These are phyloP conservation scores for Planococcus citri DNA, from an alignment of 1,140 invertebrate species.

Conservation along the genomic window DNA sequence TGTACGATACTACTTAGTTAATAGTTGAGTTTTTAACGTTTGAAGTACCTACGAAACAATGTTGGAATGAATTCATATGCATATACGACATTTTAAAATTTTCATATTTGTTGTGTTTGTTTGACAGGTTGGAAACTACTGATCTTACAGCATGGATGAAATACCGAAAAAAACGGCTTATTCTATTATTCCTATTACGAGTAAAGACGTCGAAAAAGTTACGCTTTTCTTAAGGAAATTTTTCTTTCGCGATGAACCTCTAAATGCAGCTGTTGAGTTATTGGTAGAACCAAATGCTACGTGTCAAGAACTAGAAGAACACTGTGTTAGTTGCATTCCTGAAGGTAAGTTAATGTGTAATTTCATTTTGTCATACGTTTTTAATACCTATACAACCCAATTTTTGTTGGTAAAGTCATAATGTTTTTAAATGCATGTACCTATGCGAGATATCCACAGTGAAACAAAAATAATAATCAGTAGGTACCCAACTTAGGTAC, in stretches of 20 bases:
- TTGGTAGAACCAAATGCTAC: conserved; percentile 46
- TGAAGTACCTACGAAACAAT: too few species aligned
- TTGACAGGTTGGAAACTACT: background rate
- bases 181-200: conserved; percentile 29
- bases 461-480: too few species aligned
- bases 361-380: too few species aligned
- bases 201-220: conserved; percentile 38
- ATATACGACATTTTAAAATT: background rate
- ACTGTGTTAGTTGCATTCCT: conserved; percentile 41
- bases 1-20: too few species aligned
- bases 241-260: conserved; percentile 58
- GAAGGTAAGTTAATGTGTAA: conserved; percentile 32
- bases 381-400: too few species aligned
- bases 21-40: too few species aligned
- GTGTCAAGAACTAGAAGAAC: conserved; percentile 50
- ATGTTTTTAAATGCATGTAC: too few species aligned
- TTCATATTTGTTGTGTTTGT: background rate
- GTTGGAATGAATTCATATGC: background rate
- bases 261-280: conserved; percentile 47
- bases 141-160: background rate
- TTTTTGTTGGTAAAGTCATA: too few species aligned
- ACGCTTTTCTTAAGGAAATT: conserved; percentile 44
- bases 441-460: too few species aligned
- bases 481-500: too few species aligned
- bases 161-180: conserved; percentile 20